A percentile compares a stretch with the other conserved stretches of the same genome.
Conservation (phyloP, 2,113 vertebrate genomes). For the Chionodraco myersi region DNA sequence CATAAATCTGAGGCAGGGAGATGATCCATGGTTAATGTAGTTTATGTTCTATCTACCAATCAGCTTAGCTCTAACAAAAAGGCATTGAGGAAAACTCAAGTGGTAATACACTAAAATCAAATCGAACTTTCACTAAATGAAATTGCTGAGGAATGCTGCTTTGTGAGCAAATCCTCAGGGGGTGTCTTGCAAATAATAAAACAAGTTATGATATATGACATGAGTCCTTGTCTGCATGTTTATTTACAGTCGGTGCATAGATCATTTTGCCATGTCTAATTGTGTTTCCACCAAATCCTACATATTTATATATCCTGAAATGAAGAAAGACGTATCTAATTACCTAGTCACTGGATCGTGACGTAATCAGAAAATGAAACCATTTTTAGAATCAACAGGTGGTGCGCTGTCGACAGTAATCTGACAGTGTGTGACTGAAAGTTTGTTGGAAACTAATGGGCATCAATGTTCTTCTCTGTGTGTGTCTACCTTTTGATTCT, state of each 20-base stretch:
- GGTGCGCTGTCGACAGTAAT: neutral
- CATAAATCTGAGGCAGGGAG: conserved; percentile 25
- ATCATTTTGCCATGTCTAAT: neutral
- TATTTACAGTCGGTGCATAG: neutral
- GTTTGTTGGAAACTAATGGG: neutral
- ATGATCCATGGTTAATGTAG: conserved; percentile 19
- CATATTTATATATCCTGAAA: neutral
- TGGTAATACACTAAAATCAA: neutral
- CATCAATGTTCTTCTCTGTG: neutral
- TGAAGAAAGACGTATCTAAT: neutral
- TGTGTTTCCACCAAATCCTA: neutral
- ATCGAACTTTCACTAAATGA: conserved; percentile 19
- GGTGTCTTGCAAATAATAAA: neutral
- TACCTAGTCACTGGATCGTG: neutral
- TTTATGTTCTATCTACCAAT: conserved; percentile 26
- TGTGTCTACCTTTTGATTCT: neutral
- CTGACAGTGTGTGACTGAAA: neutral
- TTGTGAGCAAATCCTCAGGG: neutral
- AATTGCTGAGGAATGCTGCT: neutral
- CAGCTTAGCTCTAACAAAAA: conserved; percentile 12
- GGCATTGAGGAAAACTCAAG: neutral
- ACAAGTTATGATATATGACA: neutral
- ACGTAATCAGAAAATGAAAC: too few species aligned
- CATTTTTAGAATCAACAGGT: neutral
- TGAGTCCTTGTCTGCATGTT: neutral